A percentile compares a stretch with the other conserved stretches of the same genome.
Conservation (phyloP, 2,113 vertebrate species). For the Bungarus multicinctus region DNA sequence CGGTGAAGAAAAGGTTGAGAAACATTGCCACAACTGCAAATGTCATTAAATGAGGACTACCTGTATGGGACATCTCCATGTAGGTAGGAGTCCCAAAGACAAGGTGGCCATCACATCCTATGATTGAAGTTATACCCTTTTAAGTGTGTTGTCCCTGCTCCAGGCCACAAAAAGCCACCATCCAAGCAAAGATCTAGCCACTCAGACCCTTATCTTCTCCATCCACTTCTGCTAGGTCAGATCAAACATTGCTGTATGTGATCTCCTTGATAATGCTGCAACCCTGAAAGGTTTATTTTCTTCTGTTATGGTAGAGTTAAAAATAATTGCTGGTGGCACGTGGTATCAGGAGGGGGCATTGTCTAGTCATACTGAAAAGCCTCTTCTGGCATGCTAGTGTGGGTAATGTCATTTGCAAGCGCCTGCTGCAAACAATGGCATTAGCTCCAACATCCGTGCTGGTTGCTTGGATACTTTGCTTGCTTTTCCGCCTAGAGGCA, state of each 20-base stretch:
- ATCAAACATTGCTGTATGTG: neutral
- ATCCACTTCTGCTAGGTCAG: neutral
- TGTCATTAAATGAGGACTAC: neutral
- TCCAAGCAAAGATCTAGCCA: neutral
- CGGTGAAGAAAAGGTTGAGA: neutral
- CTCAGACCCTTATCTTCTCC: neutral
- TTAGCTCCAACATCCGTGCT: neutral
- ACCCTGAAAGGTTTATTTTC: neutral
- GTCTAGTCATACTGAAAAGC: neutral
- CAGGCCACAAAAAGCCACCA: neutral
- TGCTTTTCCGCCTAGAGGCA: neutral
- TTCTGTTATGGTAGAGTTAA: neutral
- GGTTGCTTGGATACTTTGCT: constrained; percentile 12
- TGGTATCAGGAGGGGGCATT: neutral
- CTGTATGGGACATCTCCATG: neutral
- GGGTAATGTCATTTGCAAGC: neutral
- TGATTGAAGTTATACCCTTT: neutral
- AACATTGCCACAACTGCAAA: neutral
- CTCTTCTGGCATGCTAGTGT: neutral
- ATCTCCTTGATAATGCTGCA: neutral
- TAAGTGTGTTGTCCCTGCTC: neutral
- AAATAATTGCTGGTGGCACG: neutral
- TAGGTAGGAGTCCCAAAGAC: neutral
- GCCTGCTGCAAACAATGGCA: neutral
- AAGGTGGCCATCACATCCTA: neutral